These are phyloP conservation scores for Dicerorhinus sumatrensis DNA, from an alignment of 2,113 vertebrate species.

Conservation along the genomic window DNA sequence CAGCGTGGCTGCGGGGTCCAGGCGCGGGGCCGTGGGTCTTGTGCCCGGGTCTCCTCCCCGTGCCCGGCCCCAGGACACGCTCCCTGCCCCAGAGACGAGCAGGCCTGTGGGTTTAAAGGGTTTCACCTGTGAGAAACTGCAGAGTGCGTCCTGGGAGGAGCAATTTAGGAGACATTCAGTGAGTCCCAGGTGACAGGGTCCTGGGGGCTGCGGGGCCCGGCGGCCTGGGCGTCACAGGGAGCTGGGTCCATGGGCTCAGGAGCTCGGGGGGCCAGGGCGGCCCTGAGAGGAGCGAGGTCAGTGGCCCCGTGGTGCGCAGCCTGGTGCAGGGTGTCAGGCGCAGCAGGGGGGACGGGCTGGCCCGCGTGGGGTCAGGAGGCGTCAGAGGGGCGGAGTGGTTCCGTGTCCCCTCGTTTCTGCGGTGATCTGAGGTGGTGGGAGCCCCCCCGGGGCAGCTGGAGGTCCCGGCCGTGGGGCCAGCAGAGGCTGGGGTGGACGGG, in stretches of 20 bases:
- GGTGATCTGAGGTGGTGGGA: no score
- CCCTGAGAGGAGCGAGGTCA: not conserved
- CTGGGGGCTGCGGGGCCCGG: not conserved
- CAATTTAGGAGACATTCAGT: not conserved
- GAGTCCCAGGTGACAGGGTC: not conserved
- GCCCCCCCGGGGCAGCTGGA: not conserved
- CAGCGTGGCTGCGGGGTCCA: no score
- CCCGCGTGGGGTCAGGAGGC: not conserved
- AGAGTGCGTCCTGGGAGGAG: not conserved
- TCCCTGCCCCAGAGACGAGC: not conserved
- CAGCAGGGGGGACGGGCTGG: not conserved
- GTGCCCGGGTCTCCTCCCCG: not conserved
- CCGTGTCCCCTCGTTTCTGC: not conserved
- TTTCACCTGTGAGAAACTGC: not conserved
- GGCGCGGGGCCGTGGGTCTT: no score
- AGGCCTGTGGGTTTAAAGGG: rapidly evolving
- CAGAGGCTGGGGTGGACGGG: not conserved
- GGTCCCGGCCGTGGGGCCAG: not conserved
- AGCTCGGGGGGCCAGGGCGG: rapidly evolving
- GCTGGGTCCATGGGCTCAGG: not conserved
- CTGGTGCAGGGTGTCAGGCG: not conserved
- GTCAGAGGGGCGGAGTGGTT: not conserved
- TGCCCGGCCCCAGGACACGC: not conserved
- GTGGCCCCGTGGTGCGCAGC: rapidly evolving
- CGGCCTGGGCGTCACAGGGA: not conserved